Percentiles rank a stretch among this genome's conserved stretches.
Conservation (phyloP, 2,113 vertebrate species). For the Catharus fuscescens region DNA sequence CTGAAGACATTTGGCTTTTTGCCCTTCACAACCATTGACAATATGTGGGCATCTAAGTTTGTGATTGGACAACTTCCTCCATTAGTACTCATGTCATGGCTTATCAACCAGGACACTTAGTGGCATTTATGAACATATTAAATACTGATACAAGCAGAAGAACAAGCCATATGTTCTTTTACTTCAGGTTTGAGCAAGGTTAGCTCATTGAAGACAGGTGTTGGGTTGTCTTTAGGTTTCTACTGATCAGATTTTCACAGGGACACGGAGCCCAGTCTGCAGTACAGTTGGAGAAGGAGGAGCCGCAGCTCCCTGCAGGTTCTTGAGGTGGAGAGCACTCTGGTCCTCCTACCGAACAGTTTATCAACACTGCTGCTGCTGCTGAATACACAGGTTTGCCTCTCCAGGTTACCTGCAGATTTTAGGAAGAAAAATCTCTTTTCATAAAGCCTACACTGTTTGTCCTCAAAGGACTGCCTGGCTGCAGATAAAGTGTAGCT, state of each 20-base stretch:
- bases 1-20: background rate
- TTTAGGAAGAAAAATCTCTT: background rate
- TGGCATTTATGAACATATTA: background rate
- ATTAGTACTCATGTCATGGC: background rate
- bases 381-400: constrained; percentile 79
- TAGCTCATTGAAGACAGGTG: constrained; percentile 78
- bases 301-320: constrained; percentile 82
- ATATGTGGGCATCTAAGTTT: background rate
- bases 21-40: background rate
- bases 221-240: constrained; percentile 82
- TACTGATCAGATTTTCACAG: constrained; percentile 80
- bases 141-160: background rate
- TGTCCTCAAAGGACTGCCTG: background rate
- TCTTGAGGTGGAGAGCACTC: constrained; percentile 78
- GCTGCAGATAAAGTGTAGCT: background rate
- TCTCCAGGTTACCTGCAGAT: constrained; percentile 63
- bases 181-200: constrained; percentile 72
- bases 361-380: constrained; percentile 78
- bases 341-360: constrained; percentile 80
- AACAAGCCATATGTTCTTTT: background rate
- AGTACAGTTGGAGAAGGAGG: constrained; percentile 79
- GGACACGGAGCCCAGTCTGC: constrained; percentile 79
- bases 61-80: background rate
- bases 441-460: background rate
- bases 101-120: background rate